Evolutionary conservation across 1,140 invertebrate species (phyloP).

Genomic region (Drosophila kepulauana): DNA sequence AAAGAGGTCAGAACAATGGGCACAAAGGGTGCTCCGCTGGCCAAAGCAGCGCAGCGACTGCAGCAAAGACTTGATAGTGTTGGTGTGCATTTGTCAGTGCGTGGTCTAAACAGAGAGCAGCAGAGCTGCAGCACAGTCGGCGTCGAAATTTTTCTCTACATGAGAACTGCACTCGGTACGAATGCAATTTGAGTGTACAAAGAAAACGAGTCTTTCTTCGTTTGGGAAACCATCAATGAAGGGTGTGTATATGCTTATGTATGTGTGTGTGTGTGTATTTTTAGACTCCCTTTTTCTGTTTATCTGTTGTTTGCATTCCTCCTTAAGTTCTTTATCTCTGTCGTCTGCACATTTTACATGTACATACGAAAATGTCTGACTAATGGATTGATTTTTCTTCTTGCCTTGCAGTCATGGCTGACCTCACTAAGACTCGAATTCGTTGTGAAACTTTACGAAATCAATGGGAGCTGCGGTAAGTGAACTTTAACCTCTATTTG

Average conservation of each 20-base stretch:
- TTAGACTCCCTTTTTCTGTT: slow-evolving; percentile 44
- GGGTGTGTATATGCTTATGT: slow-evolving; percentile 67
- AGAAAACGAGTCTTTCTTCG: slow-evolving; percentile 80
- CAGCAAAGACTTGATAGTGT: slow-evolving; percentile 59
- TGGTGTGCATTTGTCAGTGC: slow-evolving; percentile 29
- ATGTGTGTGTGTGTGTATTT: slow-evolving; percentile 39
- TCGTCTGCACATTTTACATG: slow-evolving; percentile 17
- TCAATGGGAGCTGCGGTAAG: slow-evolving; percentile 30
- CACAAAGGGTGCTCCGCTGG: slow-evolving; percentile 64
- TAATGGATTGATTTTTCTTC: slow-evolving; percentile 28
- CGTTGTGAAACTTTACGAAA: slow-evolving; percentile 7
- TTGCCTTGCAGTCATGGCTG: slow-evolving; percentile 17
- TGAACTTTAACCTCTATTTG: slow-evolving; percentile 43
- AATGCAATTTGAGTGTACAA: slow-evolving; percentile 67
- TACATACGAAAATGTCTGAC: slow-evolving; percentile 25
- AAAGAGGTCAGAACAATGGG: slow-evolving; percentile 44
- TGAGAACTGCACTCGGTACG: slow-evolving; percentile 47
- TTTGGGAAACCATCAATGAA: slow-evolving; percentile 48
- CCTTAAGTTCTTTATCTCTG: slow-evolving; percentile 34
- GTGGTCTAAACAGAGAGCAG: background rate
- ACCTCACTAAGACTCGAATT: background rate
- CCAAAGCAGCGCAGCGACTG: slow-evolving; percentile 47
- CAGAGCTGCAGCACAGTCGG: slow-evolving; percentile 54
- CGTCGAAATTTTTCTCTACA: slow-evolving; percentile 71
- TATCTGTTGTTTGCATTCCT: slow-evolving; percentile 38